These are phyloP conservation scores for Schizopygopsis pylzovi DNA, from an alignment of 2,797 vertebrate genomes.

Conservation along the genomic window DNA sequence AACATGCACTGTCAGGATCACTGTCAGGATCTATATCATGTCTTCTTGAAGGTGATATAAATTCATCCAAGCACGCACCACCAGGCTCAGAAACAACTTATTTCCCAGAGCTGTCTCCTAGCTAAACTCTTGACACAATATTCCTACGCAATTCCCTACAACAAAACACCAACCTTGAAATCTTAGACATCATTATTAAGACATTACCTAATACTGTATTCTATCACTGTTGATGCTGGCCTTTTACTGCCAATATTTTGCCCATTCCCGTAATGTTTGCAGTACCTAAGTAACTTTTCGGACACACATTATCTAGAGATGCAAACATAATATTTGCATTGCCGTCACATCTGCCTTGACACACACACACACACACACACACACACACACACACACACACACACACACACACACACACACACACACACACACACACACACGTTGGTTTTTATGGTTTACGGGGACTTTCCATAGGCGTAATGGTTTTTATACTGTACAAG, in stretches of 20 bases:
- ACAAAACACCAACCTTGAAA: background rate
- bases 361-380: too few species aligned
- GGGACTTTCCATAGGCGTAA: too few species aligned
- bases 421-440: too few species aligned
- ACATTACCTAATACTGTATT: background rate
- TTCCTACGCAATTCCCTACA: too few species aligned
- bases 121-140: background rate
- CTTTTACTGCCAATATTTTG: background rate
- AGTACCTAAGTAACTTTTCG: background rate
- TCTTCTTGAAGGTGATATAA: background rate
- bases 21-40: too few species aligned
- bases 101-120: slow-evolving; percentile 1
- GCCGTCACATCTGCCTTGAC: background rate
- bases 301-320: background rate
- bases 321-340: background rate
- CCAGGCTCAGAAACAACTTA: background rate
- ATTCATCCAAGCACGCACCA: background rate
- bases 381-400: too few species aligned
- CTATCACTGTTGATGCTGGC: background rate
- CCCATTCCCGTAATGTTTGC: background rate
- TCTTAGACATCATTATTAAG: background rate
- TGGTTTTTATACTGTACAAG: too few species aligned
- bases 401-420: too few species aligned
- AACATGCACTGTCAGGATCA: background rate
- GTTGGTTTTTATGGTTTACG: too few species aligned